Conservation (phyloP, 2,113 vertebrate genomes). For the Plecturocebus donacophilus region DNA sequence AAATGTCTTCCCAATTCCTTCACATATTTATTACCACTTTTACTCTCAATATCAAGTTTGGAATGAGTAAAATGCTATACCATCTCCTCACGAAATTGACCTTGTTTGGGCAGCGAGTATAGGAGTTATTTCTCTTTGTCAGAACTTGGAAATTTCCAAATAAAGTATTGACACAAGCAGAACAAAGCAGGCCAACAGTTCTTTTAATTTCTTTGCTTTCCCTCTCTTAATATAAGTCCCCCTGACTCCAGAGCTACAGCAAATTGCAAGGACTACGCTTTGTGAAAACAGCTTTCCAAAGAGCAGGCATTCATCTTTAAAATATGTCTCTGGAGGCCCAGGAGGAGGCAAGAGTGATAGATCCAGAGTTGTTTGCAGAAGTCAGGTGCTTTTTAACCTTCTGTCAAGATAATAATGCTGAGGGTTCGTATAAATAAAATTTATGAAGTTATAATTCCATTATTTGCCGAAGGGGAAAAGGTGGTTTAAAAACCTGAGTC, state of each 20-base stretch:
- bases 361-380: not conserved
- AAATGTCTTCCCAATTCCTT: not conserved
- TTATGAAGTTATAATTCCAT: slow-evolving; percentile 32
- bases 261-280: not conserved
- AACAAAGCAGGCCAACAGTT: not conserved
- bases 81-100: not conserved
- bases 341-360: not conserved
- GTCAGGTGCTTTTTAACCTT: not conserved
- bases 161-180: not conserved
- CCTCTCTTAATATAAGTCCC: not conserved
- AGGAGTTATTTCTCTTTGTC: not conserved
- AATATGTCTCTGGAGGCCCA: not conserved
- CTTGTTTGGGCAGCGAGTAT: not conserved
- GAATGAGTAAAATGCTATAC: not conserved
- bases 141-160: not conserved
- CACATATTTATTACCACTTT: not conserved
- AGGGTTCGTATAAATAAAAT: slow-evolving; percentile 22
- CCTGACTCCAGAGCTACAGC: not conserved
- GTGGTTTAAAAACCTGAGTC: not conserved
- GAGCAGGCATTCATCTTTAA: not conserved
- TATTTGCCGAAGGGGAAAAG: slow-evolving; percentile 20
- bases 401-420: not conserved
- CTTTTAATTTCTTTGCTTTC: not conserved
- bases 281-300: not conserved
- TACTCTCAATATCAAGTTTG: not conserved